Evolutionary conservation across 2,797 vertebrate genomes (phyloP), one percentile per base, ranked within the genome.

Genomic region (Microctenopoma stevenorrisi): DNA sequence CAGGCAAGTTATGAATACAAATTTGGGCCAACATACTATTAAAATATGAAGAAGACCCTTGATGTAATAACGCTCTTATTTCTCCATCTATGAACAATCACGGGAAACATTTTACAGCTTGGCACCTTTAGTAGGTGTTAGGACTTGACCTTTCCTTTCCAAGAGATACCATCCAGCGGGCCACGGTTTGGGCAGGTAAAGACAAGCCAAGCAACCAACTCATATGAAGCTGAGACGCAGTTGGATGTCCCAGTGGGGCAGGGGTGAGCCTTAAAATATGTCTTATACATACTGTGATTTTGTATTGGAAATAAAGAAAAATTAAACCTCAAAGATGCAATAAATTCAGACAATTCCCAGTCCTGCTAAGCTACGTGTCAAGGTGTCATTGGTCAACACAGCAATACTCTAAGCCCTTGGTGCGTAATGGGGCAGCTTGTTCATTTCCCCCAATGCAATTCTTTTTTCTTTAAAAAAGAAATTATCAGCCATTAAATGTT

Each of bases 1-100:
- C 70, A 56, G 37, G 51, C 28, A 46, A 47, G 74, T 64, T 74
- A 74, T 80, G 78, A 85, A 89, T 84, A 81, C 68, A 83, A 74
- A 87, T 83, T 60, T 33, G 37, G 25, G 38, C 52, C 51, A 50
- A 60, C 48, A 59, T 47, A 15, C 62, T 54, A 65, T 66, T 68
- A 63, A 70, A 75, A 28, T 64, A 71, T 72, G 5, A 56, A 59
- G 48, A 70, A 14, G 9, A 52, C 15, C 67, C 12, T 26, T 30
- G 22, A 43, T 38, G 71, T 76, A 74, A 78, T 72, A 68, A 58
- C 3, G 0, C 16, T 65, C 81, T 56, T 60, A 52, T 86, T 74
- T 76, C 56, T 72, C 52, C 59, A 64, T 70, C 57, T 43, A 61
- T 53, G 69, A 83, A 71, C 58, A 85, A 84, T 74, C 14, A 52